phyloP scores from a whole-genome alignment of 2,888 invertebrate genomes.

The Cremastinae sp. region DNA sequence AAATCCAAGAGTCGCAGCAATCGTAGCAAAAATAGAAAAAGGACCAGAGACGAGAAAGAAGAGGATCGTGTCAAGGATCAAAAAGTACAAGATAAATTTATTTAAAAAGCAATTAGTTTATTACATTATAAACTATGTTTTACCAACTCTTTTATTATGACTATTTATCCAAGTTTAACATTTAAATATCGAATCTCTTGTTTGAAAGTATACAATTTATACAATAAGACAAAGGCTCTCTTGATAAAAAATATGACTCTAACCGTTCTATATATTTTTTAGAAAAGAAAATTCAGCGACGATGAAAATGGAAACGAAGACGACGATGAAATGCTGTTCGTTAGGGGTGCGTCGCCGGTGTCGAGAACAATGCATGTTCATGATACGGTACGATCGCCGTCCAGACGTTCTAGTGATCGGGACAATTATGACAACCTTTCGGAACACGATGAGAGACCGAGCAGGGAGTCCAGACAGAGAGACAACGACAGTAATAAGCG shows the following conservation, averaged over 20 bases:
- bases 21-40: slow-evolving; percentile 74
- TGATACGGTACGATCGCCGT: slow-evolving; percentile 65
- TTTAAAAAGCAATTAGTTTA: no score
- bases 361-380: slow-evolving; percentile 70
- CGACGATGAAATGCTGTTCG: slow-evolving; percentile 90
- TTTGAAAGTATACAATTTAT: no score
- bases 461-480: slow-evolving; percentile 71
- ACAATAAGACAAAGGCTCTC: no score
- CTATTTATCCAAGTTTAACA: no score
- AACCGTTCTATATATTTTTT: slow-evolving; percentile 64
- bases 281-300: slow-evolving; percentile 82
- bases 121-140: no score
- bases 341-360: slow-evolving; percentile 88
- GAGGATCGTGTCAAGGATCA: slow-evolving; percentile 81
- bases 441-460: slow-evolving; percentile 79
- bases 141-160: no score
- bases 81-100: slow-evolving; percentile 66
- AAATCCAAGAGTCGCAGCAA: slow-evolving; percentile 73
- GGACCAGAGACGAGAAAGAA: slow-evolving; percentile 79
- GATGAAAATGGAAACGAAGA: slow-evolving; percentile 82
- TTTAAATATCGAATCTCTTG: no score
- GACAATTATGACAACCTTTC: slow-evolving; percentile 83
- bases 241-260: no score
- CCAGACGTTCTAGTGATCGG: slow-evolving; percentile 77
- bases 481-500: slow-evolving; percentile 79